phyloP scores from a whole-genome alignment of 1,140 invertebrate species.

The Zaprionus ghesquierei region DNA sequence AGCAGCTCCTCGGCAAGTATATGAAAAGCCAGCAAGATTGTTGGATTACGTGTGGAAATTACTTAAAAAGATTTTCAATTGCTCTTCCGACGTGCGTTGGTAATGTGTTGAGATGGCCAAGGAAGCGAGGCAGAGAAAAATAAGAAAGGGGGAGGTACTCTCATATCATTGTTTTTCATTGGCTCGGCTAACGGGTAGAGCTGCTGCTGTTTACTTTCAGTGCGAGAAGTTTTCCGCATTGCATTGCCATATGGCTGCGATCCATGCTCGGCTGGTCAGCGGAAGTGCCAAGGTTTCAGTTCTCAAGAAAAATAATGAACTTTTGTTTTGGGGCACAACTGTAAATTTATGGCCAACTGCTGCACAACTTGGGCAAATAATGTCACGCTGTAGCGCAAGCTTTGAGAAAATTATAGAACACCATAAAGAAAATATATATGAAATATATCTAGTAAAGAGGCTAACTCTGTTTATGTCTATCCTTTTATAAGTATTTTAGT shows the following conservation, averaged over 20 bases:
- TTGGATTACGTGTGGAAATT: slow-evolving; percentile 82
- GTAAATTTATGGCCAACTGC: slow-evolving; percentile 69
- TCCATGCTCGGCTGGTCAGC: slow-evolving; percentile 13
- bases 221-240: slow-evolving; percentile 51
- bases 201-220: slow-evolving; percentile 75
- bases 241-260: slow-evolving; percentile 10
- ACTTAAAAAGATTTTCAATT: slow-evolving; percentile 82
- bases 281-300: slow-evolving; percentile 26
- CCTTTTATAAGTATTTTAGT: too few species aligned
- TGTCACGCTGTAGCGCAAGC: not conserved
- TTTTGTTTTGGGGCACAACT: slow-evolving; percentile 69
- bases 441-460: too few species aligned
- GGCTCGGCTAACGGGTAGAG: slow-evolving; percentile 35
- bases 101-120: slow-evolving; percentile 1
- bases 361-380: slow-evolving; percentile 3
- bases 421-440: too few species aligned
- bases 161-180: slow-evolving; percentile 41
- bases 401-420: not conserved
- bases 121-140: not conserved
- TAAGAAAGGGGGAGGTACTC: not conserved
- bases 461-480: too few species aligned
- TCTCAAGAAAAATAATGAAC: slow-evolving; percentile 73
- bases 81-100: slow-evolving; percentile 32
- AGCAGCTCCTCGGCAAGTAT: slow-evolving; percentile 2
- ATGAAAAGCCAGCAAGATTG: slow-evolving; percentile 67